Evolutionary conservation across 2,888 invertebrate species (phyloP).

Genomic region (Brenthis hecate): DNA sequence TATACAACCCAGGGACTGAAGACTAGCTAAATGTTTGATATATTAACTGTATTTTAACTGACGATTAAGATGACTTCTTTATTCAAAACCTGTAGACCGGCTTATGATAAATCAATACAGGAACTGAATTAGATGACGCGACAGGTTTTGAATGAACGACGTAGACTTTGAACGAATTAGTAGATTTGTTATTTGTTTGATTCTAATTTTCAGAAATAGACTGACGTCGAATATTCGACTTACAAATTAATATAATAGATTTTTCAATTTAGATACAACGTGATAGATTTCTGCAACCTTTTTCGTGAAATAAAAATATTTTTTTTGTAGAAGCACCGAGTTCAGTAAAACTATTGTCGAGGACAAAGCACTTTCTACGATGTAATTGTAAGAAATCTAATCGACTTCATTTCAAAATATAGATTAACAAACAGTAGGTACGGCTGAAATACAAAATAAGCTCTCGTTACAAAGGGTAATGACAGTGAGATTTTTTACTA

Average conservation of each 20-base stretch:
- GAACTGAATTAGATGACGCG: constrained; percentile 73
- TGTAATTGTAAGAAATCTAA: constrained; percentile 22
- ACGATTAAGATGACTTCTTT: constrained; percentile 75
- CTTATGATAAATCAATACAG: constrained; percentile 67
- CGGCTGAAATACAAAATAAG: constrained; percentile 10
- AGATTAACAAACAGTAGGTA: constrained; percentile 33
- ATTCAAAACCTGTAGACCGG: constrained; percentile 79
- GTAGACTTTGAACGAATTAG: constrained; percentile 63
- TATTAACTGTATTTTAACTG: constrained; percentile 81
- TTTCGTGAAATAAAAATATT: not conserved
- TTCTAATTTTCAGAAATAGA: constrained; percentile 55
- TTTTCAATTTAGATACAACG: constrained; percentile 34
- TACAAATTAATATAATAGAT: constrained; percentile 35
- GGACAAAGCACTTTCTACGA: constrained; percentile 16
- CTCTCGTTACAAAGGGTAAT: constrained; percentile 46
- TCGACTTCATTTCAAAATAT: constrained; percentile 47
- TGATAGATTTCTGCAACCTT: constrained; percentile 18
- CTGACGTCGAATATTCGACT: constrained; percentile 41
- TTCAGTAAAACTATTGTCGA: constrained; percentile 14
- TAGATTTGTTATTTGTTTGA: constrained; percentile 51
- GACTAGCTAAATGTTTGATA: constrained; percentile 82
- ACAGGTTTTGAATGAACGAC: constrained; percentile 79
- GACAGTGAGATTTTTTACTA: constrained; percentile 65
- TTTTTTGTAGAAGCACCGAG: constrained; percentile 23
- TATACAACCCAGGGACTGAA: constrained; percentile 82